phyloP scores from a whole-genome alignment of 2,888 invertebrate species.

The Lumbricus terrestris region DNA sequence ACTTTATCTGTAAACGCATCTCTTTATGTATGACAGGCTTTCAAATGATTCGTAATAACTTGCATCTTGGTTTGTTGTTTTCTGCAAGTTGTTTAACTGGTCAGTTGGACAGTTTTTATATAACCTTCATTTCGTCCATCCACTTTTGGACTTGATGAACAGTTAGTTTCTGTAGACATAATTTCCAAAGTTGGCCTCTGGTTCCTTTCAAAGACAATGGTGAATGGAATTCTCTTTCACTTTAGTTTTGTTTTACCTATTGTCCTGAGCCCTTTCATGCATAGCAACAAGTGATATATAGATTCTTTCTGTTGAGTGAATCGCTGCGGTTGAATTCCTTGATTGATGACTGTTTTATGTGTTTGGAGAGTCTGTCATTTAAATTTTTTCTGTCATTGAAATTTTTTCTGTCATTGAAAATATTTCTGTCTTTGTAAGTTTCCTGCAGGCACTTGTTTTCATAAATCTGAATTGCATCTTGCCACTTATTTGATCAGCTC shows the following conservation, averaged over 20 bases:
- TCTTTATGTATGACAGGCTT: too few species aligned
- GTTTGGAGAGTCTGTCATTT: background rate
- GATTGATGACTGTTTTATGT: background rate
- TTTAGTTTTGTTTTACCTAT: background rate
- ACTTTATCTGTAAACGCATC: too few species aligned
- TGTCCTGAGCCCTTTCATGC: too few species aligned
- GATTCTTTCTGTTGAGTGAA: background rate
- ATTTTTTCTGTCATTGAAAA: background rate
- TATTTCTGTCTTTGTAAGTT: background rate
- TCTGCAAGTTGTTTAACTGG: background rate
- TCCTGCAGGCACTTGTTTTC: too few species aligned
- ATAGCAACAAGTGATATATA: background rate
- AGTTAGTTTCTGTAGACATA: background rate
- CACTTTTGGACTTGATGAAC: background rate
- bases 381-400: background rate
- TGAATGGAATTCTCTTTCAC: background rate
- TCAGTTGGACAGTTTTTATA: background rate
- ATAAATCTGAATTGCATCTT: too few species aligned
- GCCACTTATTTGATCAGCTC: too few species aligned
- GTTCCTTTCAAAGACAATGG: background rate
- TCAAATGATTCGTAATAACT: too few species aligned
- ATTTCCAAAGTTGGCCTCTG: too few species aligned
- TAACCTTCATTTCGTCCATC: background rate
- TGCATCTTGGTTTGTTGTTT: too few species aligned
- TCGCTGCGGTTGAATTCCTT: background rate